phyloP scores from a whole-genome alignment of 2,888 invertebrate genomes.

The Drosophila cracens region DNA sequence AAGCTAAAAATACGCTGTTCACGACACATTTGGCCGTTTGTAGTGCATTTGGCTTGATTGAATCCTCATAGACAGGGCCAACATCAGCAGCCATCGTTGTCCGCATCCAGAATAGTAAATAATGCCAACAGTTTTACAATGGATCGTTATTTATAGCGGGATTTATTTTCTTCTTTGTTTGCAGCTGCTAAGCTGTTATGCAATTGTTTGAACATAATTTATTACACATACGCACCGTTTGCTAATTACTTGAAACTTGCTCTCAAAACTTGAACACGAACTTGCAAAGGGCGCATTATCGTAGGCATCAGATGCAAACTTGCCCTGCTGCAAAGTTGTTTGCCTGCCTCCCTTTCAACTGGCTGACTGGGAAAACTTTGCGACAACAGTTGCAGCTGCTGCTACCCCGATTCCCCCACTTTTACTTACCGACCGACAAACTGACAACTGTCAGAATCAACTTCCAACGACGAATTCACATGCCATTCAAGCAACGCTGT shows the following conservation, averaged over 20 bases:
- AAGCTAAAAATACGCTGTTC: conserved; percentile 15
- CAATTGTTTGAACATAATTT: conserved; percentile 21
- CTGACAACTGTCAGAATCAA: background rate
- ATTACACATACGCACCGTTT: conserved; percentile 64
- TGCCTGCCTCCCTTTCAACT: conserved; percentile 17
- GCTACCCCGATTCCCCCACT: background rate
- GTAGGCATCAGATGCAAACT: conserved; percentile 18
- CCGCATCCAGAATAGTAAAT: background rate
- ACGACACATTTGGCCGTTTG: background rate
- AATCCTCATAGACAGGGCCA: conserved; percentile 1
- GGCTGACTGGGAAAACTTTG: conserved; percentile 35
- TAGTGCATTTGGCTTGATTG: conserved; percentile 26
- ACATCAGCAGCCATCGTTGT: background rate
- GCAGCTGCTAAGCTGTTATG: conserved; percentile 9
- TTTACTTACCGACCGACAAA: conserved; percentile 31
- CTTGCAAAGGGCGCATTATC: conserved; percentile 27
- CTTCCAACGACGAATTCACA: conserved; percentile 13
- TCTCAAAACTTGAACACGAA: conserved; percentile 23
- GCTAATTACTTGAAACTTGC: conserved; percentile 57
- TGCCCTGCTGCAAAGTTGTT: conserved; percentile 32
- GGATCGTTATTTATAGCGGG: background rate
- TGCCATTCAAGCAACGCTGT: background rate
- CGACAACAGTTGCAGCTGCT: conserved; percentile 40
- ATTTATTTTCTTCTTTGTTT: conserved; percentile 1
- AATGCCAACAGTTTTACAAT: background rate